Base-by-base conservation (phyloP, 1,140 invertebrate species). In the Caerostris darwini region DNA sequence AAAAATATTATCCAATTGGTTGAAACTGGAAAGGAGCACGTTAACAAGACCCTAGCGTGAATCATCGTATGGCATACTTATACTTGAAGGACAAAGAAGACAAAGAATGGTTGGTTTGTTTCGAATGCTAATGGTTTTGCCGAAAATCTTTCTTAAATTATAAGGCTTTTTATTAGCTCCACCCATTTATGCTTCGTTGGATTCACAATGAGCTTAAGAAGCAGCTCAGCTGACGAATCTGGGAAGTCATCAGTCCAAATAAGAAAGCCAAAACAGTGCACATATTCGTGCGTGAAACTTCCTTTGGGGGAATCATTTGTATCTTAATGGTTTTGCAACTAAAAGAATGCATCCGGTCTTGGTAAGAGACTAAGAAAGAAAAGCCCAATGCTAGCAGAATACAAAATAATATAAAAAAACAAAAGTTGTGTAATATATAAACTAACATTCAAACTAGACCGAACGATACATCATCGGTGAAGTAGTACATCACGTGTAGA, bases 71-170 rank as follows among this genome's bases (percentile, higher is more conserved):
- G 10, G 71, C 34, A 34, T 34, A 34, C 34, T 1, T 2, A 12
- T 77, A 5, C 53, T 77, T 77, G 71, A 77, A 77, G 71, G 71
- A 34, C 71, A 77, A 77, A 77, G 71, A 77, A 77, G 71, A 77
- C 71, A 77, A 34, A 53, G 71, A 77, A 77, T 77, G 71, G 71
- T 77, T 77, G 71, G 71, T 77, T 77, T 77, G 71, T 77, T 77
- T 50, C 50, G 19, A 77, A 50, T 12, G 19, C 3, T 77, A 77
- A 77, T 77, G 19, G 71, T 53, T n/a, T 34, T 77, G 19, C 19
- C 50, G 71, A 77, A 77, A 77, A 50, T 34, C 19, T 50, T 34
- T 77, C 71, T 77, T 77, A 77, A 77, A 77, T 77, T 77, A 77
- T 77, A 77, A 77, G 50, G 71, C 71, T 77, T 77, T 77, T 77